A percentile compares a stretch with the other conserved stretches of the same genome.
These are phyloP conservation scores for Burhinus oedicnemus DNA, from an alignment of 2,113 vertebrate species.

Conservation along the genomic window DNA sequence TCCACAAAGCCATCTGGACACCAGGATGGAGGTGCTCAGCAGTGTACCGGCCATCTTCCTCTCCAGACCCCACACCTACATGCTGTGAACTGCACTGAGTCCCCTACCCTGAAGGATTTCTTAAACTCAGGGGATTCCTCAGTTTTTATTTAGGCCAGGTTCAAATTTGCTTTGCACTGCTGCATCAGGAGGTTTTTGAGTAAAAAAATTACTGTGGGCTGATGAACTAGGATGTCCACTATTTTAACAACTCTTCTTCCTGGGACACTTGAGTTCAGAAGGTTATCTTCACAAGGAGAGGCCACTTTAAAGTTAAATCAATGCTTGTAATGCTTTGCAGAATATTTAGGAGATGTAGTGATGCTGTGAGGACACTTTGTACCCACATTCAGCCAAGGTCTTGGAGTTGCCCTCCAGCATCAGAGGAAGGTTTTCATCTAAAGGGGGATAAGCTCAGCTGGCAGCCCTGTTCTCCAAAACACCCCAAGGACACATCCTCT, in stretches of 20 bases:
- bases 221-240: background rate
- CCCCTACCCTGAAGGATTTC: background rate
- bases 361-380: background rate
- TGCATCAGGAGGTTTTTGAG: background rate
- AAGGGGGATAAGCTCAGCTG: background rate
- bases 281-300: background rate
- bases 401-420: background rate
- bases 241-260: background rate
- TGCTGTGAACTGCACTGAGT: background rate
- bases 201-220: background rate
- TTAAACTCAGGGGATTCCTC: background rate
- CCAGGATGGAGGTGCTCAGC: background rate
- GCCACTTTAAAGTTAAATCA: background rate
- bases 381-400: background rate
- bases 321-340: background rate
- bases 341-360: background rate
- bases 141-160: background rate
- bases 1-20: background rate
- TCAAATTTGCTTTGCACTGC: background rate
- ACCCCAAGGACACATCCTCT: background rate
- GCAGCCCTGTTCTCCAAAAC: background rate
- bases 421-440: background rate
- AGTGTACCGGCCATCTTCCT: rapidly evolving
- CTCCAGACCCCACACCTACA: rapidly evolving
- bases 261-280: background rate